Evolutionary conservation across 2,113 vertebrate species (phyloP).

Genomic region (Serilophus lunatus): DNA sequence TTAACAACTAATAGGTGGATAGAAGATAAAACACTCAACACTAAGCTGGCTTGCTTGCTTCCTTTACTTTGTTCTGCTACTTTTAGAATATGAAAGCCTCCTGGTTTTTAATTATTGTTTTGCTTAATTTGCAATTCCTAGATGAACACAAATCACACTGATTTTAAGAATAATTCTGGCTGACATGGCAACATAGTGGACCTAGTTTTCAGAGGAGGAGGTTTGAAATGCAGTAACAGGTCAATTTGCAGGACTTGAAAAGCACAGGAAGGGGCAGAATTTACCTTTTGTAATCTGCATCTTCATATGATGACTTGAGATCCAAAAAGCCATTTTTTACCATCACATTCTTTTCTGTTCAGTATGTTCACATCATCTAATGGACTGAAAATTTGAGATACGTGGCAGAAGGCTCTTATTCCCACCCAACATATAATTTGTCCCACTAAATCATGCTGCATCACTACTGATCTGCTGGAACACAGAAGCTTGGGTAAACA

Average conservation of each 20-base stretch:
- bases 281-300: background rate
- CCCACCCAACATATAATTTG: background rate
- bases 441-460: background rate
- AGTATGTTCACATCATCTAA: background rate
- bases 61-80: background rate
- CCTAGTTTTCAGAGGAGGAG: background rate
- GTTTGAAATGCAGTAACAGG: background rate
- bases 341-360: background rate
- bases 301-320: background rate
- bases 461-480: background rate
- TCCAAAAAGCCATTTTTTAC: background rate
- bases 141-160: background rate
- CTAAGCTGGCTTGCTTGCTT: background rate
- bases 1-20: background rate
- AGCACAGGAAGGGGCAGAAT: background rate
- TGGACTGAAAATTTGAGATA: background rate
- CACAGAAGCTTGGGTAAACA: background rate
- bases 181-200: background rate
- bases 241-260: accelerated
- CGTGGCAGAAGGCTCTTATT: background rate
- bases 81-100: background rate
- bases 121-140: background rate
- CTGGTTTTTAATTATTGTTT: background rate
- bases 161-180: background rate
- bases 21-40: background rate